Base-by-base conservation (phyloP, 2,888 invertebrate genomes). In the Sesia apiformis region DNA sequence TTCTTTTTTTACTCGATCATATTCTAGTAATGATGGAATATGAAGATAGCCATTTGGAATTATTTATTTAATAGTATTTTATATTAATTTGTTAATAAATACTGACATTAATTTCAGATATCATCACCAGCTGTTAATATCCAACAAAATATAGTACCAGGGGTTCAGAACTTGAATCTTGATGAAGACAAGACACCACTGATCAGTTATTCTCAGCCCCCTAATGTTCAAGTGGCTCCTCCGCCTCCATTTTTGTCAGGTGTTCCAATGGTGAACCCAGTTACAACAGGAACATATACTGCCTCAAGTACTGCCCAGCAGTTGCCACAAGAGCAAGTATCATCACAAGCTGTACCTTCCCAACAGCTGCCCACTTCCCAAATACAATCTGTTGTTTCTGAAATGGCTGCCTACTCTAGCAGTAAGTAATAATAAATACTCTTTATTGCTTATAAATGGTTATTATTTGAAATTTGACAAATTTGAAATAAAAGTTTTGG, bases 221-320 rank as follows among this genome's bases (percentile, higher is more conserved):
- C 72, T 46, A 69, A 59, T 63, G 57, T 60, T 50, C 39, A 40
- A 40, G 40, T 40, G 7, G 7, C 40, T 40, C 74, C 78, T 5
- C 86, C 88, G 52, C 86, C 90, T 52, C 85, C 88, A 46, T 90
- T 88, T 65, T 76, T 87, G 57, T 78, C 88, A 40, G 91, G 90
- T 61, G 88, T 92, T 4, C 90, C 90, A 40, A 83, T 90, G 75
- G 90, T 91, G 39, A 90, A 87, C 57, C 86, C 90, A 41, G 72
- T 72, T 65, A 63, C 60, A 49, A 52, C 64, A 51, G 57, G 67
- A n/a, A 63, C 61, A 58, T 23, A 23, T 23, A 65, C 55, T 50
- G 52, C 57, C 49, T 55, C 56, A 58, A 61, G 55, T 57, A 60
- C 51, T 52, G 59, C 57, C 60, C 76, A 61, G 56, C 66, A 62